phyloP scores from a whole-genome alignment of 2,888 invertebrate genomes.

The Clepsis dumicolana region DNA sequence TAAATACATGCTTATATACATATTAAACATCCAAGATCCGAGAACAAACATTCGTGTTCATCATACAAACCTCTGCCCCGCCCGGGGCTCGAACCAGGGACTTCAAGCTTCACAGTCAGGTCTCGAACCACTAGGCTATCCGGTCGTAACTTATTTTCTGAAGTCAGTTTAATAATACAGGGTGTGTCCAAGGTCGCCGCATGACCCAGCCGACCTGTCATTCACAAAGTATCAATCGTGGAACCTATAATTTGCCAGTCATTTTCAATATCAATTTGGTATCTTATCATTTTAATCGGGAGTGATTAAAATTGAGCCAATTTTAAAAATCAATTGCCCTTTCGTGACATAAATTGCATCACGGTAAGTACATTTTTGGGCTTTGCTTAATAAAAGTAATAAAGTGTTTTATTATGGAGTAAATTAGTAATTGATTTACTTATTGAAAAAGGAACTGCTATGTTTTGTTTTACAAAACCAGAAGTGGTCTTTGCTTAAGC shows the following conservation, averaged over 20 bases:
- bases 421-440: too few relatives aligned
- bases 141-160: too few relatives aligned
- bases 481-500: too few relatives aligned
- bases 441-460: too few relatives aligned
- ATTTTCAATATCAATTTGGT: slow-evolving; percentile 34
- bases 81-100: too few relatives aligned
- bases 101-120: too few relatives aligned
- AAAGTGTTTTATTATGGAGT: not conserved
- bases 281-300: slow-evolving; percentile 32
- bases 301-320: slow-evolving; percentile 26
- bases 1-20: too few relatives aligned
- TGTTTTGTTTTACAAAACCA: too few relatives aligned
- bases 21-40: too few relatives aligned
- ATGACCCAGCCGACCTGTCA: slow-evolving; percentile 10
- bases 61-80: too few relatives aligned
- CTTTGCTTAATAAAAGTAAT: not conserved
- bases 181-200: not conserved
- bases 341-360: slow-evolving; percentile 15
- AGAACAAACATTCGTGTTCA: too few relatives aligned
- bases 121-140: too few relatives aligned
- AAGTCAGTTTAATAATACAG: not conserved
- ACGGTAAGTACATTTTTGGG: slow-evolving; percentile 1
- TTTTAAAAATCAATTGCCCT: slow-evolving; percentile 28
- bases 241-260: slow-evolving; percentile 14
- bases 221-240: slow-evolving; percentile 13